Evolutionary conservation across 2,888 invertebrate species (phyloP).

Genomic region (Drosophila prostipennis): DNA sequence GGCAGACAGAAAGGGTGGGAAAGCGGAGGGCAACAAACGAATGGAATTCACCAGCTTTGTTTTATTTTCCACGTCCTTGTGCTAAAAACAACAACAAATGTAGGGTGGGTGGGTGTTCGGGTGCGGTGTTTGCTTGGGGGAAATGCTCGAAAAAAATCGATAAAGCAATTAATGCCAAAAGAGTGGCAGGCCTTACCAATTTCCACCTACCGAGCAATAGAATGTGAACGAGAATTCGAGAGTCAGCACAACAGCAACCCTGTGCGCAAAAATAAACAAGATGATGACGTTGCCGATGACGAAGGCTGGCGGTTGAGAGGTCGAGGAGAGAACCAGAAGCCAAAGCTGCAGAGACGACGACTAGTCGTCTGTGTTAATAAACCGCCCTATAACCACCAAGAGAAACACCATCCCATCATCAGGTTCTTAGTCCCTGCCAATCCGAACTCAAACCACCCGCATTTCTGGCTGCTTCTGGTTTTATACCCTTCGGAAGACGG

Average conservation of each 20-base stretch:
- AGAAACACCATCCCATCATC: conserved; percentile 11
- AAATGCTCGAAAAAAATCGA: conserved; percentile 70
- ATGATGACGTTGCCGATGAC: conserved; percentile 18
- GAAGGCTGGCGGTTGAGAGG: neutral
- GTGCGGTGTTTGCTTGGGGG: conserved; percentile 21
- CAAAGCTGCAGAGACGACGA: conserved; percentile 12
- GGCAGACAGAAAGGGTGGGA: conserved; percentile 24
- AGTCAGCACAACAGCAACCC: conserved; percentile 51
- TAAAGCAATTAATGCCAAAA: conserved; percentile 81
- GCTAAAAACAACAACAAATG: conserved; percentile 59
- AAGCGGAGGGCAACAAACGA: conserved; percentile 23
- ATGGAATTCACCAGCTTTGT: conserved; percentile 31
- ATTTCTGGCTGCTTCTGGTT: neutral
- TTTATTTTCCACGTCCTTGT: conserved; percentile 70
- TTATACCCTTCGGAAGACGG: neutral
- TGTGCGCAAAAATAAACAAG: conserved; percentile 64
- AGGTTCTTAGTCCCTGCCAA: neutral
- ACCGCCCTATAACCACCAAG: conserved; percentile 33
- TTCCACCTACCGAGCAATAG: conserved; percentile 31
- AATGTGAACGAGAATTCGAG: conserved; percentile 7
- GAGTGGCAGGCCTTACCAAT: conserved; percentile 59
- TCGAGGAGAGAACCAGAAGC: conserved; percentile 12
- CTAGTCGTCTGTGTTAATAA: conserved; percentile 38
- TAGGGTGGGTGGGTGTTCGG: conserved; percentile 12
- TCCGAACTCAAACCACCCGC: conserved; percentile 27